These are phyloP conservation scores for Rhopilema esculentum DNA, from an alignment of 30 jellyfish, hydroid and myxozoan genomes.

Conservation along the genomic window DNA sequence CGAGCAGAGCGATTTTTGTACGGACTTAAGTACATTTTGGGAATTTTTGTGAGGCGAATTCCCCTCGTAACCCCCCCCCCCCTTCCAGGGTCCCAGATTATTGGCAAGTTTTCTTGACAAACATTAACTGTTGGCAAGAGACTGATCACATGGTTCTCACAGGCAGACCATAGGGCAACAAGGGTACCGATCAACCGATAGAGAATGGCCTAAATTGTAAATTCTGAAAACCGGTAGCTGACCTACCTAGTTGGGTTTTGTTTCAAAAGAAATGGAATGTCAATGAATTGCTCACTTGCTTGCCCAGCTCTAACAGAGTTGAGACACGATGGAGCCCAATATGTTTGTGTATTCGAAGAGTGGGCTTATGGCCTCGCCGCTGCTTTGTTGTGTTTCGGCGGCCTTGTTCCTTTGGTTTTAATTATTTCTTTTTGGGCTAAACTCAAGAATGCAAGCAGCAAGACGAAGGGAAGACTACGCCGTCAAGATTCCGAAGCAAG, in stretches of 20 bases:
- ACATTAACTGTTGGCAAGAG: background rate
- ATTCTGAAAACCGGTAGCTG: too few relatives aligned
- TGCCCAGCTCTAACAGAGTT: slow-evolving; percentile 55
- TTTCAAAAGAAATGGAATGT: background rate
- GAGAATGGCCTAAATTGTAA: too few relatives aligned
- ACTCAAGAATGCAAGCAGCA: slow-evolving; percentile 28
- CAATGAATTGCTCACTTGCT: background rate
- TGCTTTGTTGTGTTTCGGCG: slow-evolving; percentile 53
- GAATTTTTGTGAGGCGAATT: too few relatives aligned
- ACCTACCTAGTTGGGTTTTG: too few relatives aligned
- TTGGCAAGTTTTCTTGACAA: background rate
- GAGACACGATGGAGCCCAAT: slow-evolving; percentile 26
- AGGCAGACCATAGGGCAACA: background rate
- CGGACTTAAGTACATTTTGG: too few relatives aligned
- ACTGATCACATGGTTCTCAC: background rate
- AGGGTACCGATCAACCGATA: background rate
- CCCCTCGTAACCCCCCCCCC: too few relatives aligned
- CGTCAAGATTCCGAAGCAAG: slow-evolving; percentile 75
- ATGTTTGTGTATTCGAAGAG: slow-evolving; percentile 51
- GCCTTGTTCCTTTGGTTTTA: slow-evolving; percentile 61
- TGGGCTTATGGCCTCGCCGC: slow-evolving; percentile 90
- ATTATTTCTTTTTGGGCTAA: slow-evolving; percentile 58
- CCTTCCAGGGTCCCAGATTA: too few relatives aligned
- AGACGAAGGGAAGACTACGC: slow-evolving; percentile 6
- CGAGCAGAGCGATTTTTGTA: too few relatives aligned